phyloP scores from a whole-genome alignment of 2,797 vertebrate species.

The Craterocephalus amniculus region DNA sequence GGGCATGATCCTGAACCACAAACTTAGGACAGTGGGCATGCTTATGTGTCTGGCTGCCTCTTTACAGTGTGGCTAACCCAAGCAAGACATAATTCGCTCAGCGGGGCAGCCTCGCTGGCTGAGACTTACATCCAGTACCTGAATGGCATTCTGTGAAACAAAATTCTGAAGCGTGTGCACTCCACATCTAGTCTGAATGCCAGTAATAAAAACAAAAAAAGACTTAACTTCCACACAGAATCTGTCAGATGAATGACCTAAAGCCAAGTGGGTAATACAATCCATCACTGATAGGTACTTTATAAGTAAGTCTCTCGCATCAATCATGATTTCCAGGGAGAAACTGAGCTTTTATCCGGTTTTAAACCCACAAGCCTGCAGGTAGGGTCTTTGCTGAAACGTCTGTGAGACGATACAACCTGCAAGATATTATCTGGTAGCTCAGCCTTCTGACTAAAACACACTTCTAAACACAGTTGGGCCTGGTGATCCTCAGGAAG shows the following conservation, averaged over 20 bases:
- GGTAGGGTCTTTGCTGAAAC: constrained; percentile 16
- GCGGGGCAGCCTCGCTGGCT: constrained; percentile 18
- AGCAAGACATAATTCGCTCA: constrained; percentile 37
- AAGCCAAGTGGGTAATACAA: background rate
- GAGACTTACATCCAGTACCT: constrained; percentile 28
- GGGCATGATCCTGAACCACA: background rate
- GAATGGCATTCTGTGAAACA: constrained; percentile 8
- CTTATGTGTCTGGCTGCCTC: background rate
- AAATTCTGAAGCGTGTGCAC: constrained; percentile 10
- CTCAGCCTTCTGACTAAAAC: constrained; percentile 28
- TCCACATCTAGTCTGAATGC: constrained; percentile 5
- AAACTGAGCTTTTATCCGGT: constrained; percentile 18
- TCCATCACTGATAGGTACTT: background rate
- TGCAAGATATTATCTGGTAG: constrained; percentile 39
- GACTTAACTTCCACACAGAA: background rate
- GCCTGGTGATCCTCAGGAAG: constrained; percentile 61
- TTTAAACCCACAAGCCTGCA: constrained; percentile 3
- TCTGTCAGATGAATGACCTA: background rate
- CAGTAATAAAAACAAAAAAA: background rate
- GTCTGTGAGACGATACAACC: constrained; percentile 37
- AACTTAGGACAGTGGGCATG: background rate
- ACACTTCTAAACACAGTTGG: constrained; percentile 61
- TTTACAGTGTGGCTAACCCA: constrained; percentile 8
- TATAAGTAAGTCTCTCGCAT: background rate
- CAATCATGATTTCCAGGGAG: constrained; percentile 4